These are phyloP conservation scores for Empis livida DNA, from an alignment of 2,888 invertebrate genomes.

Conservation along the genomic window DNA sequence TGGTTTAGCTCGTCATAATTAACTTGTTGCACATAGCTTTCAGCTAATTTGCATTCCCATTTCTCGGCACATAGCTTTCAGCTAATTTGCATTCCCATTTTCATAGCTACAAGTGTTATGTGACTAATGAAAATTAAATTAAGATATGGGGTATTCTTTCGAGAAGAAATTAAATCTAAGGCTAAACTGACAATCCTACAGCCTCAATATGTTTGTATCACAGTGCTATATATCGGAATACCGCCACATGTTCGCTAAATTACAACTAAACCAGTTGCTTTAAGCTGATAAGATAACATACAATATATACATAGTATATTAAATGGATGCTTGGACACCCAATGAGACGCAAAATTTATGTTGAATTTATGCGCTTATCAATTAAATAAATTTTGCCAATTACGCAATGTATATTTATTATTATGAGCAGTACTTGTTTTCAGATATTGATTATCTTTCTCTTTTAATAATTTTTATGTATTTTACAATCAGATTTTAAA, in stretches of 20 bases:
- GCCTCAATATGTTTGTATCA: slow-evolving; percentile 9
- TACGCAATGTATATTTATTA: too few relatives aligned
- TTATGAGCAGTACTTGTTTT: too few relatives aligned
- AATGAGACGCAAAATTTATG: too few relatives aligned
- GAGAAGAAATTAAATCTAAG: slow-evolving; percentile 12
- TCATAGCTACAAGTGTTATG: slow-evolving; percentile 30
- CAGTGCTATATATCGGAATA: slow-evolving; percentile 8
- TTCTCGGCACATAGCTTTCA: too few relatives aligned
- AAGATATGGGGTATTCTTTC: slow-evolving; percentile 23
- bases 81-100: too few relatives aligned
- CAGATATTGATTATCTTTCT: too few relatives aligned
- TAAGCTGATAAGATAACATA: too few relatives aligned
- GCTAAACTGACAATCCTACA: background rate
- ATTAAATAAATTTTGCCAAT: background rate
- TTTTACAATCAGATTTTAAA: too few relatives aligned
- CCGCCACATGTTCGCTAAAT: slow-evolving; percentile 5
- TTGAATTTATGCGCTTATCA: too few relatives aligned
- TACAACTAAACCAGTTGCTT: slow-evolving; percentile 5
- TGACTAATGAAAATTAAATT: slow-evolving; percentile 40
- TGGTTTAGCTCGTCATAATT: slow-evolving; percentile 33
- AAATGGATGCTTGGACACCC: too few relatives aligned
- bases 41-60: slow-evolving; percentile 9
- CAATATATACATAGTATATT: too few relatives aligned
- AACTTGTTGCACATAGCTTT: slow-evolving; percentile 20
- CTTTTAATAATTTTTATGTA: too few relatives aligned